Conservation (phyloP, 2,797 vertebrate species). For the Naso thynnoides region DNA sequence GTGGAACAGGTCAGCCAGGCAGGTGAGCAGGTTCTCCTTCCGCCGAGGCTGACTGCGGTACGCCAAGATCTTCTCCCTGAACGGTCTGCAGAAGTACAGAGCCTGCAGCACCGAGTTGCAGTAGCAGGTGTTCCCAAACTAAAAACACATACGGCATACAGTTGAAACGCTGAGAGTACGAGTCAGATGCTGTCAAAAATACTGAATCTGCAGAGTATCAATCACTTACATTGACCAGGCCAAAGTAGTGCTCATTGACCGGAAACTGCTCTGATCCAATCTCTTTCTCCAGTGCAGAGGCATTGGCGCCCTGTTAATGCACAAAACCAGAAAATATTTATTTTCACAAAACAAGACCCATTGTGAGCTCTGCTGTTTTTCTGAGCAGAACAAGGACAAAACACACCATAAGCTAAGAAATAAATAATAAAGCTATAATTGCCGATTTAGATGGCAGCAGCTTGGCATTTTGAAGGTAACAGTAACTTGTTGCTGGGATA, state of each 20-base stretch:
- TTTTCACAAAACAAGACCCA: not conserved
- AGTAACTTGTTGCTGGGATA: constrained; percentile 24
- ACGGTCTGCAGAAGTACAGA: constrained; percentile 95
- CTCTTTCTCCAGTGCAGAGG: constrained; percentile 93
- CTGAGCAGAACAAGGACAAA: not conserved
- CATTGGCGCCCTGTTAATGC: constrained; percentile 88
- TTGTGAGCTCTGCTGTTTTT: not conserved
- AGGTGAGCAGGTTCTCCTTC: constrained; percentile 97
- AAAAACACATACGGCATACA: constrained; percentile 28
- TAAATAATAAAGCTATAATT: not conserved
- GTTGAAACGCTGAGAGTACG: not conserved
- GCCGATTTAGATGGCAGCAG: constrained; percentile 1
- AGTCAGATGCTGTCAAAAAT: constrained; percentile 10
- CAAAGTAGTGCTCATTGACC: constrained; percentile 91
- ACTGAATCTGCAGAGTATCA: not conserved
- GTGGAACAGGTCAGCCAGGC: constrained; percentile 96
- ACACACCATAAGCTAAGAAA: too few relatives aligned
- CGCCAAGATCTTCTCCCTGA: constrained; percentile 96
- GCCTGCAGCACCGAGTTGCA: constrained; percentile 99
- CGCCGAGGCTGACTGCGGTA: constrained; percentile 97
- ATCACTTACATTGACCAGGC: constrained; percentile 88
- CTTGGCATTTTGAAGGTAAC: constrained; percentile 38
- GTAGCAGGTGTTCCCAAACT: constrained; percentile 99
- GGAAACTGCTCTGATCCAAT: constrained; percentile 92
- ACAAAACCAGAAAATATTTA: constrained; percentile 16